phyloP scores from a whole-genome alignment of 64 coral and sea anemone species.

The Montipora capricornis region DNA sequence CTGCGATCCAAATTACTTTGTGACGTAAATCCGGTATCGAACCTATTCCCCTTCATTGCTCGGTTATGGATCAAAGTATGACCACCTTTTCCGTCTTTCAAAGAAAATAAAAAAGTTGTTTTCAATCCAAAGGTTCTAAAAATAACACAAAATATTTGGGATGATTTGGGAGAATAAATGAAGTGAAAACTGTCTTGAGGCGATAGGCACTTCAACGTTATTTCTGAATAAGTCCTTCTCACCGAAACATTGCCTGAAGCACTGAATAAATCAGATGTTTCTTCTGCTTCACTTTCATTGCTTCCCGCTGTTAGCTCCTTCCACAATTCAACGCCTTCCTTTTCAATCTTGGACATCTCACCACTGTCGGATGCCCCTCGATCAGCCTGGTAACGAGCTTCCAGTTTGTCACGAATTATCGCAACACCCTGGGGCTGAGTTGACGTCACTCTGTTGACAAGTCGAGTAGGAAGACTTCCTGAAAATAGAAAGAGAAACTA shows the following conservation, averaged over 20 bases:
- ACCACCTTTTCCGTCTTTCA: no score
- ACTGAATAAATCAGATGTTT: neutral
- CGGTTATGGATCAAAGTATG: no score
- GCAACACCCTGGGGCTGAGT: slow-evolving; percentile 86
- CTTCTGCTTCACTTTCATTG: neutral
- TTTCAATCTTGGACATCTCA: slow-evolving; percentile 67
- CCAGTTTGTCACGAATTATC: slow-evolving; percentile 73
- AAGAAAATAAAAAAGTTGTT: no score
- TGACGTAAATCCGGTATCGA: no score
- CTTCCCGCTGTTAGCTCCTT: slow-evolving; percentile 62
- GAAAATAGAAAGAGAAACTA: neutral
- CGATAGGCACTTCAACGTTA: neutral
- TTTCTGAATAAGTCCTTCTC: neutral
- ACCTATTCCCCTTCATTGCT: no score
- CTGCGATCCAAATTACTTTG: no score
- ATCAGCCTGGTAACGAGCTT: slow-evolving; percentile 72
- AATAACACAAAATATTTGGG: no score
- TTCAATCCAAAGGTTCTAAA: no score
- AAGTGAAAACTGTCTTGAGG: neutral
- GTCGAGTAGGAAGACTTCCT: slow-evolving; percentile 82
- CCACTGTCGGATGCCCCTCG: neutral
- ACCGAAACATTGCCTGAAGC: slow-evolving; percentile 10
- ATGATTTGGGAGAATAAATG: no score
- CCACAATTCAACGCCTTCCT: slow-evolving; percentile 73
- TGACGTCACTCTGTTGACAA: slow-evolving; percentile 83